Evolutionary conservation across 1,140 invertebrate genomes (phyloP).

Genomic region (Heterodera schachtii): DNA sequence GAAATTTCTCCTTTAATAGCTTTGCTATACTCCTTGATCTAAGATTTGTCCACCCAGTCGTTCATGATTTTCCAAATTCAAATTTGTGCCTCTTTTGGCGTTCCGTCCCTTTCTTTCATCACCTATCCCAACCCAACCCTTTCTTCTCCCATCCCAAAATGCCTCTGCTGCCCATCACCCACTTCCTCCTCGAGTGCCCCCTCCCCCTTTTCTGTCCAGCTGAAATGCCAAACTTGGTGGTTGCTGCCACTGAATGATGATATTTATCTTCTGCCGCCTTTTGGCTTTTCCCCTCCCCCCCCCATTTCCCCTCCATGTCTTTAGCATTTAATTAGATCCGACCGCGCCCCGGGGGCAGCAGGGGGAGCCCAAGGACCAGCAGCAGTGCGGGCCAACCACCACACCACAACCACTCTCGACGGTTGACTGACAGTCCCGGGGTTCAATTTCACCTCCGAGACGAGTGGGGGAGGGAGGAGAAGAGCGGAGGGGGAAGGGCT

Average conservation of each 20-base stretch:
- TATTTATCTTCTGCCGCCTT: background rate
- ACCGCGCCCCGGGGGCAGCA: background rate
- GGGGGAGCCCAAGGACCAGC: background rate
- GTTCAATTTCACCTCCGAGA: constrained; percentile 22
- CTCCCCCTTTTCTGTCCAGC: background rate
- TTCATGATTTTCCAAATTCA: background rate
- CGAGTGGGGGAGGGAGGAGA: background rate
- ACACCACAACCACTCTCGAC: background rate
- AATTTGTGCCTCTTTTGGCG: background rate
- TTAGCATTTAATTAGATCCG: constrained; percentile 29
- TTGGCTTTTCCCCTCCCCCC: background rate
- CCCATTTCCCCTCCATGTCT: background rate
- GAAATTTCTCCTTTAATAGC: no score
- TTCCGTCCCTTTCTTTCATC: background rate
- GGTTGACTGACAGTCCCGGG: background rate
- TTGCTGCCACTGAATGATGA: background rate
- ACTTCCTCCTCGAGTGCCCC: background rate
- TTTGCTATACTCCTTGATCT: no score
- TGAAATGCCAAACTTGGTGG: background rate
- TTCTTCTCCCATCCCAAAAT: background rate
- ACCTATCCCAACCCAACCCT: no score
- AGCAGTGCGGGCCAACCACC: constrained; percentile 7
- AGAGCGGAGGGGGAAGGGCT: background rate
- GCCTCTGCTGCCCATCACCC: background rate
- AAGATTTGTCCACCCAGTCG: no score